Conservation (phyloP, 2,888 invertebrate species). For the Ormyrus thymus region DNA sequence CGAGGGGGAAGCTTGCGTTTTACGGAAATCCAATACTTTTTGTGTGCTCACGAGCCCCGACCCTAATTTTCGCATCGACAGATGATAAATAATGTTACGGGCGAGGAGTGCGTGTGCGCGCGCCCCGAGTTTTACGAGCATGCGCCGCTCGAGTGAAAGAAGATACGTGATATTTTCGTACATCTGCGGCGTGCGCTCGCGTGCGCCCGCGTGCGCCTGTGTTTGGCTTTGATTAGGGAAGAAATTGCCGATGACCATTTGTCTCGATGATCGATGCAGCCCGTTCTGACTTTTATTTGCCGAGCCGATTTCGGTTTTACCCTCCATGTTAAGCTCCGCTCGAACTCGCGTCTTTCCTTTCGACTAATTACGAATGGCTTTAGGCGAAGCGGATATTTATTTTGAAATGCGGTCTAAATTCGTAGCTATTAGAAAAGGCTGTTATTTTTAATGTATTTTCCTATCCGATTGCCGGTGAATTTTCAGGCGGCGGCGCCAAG, state of each 20-base stretch:
- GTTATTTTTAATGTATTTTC: conserved; percentile 47
- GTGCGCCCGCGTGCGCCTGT: not conserved
- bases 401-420: conserved; percentile 6
- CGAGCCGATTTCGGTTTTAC: too few relatives aligned
- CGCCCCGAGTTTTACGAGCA: conserved; percentile 3
- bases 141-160: not conserved
- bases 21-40: conserved; percentile 55
- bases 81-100: conserved; percentile 46
- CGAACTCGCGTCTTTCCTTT: too few relatives aligned
- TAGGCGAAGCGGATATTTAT: conserved; percentile 10
- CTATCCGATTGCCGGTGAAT: conserved; percentile 38
- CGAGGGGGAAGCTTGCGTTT: conserved; percentile 51
- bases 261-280: conserved; percentile 41
- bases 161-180: conserved; percentile 46
- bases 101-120: not conserved
- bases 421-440: conserved; percentile 33
- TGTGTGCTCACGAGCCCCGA: not conserved
- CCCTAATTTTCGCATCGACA: conserved; percentile 53
- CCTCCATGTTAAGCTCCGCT: too few relatives aligned
- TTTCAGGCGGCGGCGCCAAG: conserved; percentile 17
- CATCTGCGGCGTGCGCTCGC: not conserved
- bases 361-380: not conserved
- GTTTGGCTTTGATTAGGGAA: conserved; percentile 51
- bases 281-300: not conserved
- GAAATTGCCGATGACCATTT: conserved; percentile 40